Conservation (phyloP, 2,888 invertebrate species). For the Eristalinus sepulchralis region DNA sequence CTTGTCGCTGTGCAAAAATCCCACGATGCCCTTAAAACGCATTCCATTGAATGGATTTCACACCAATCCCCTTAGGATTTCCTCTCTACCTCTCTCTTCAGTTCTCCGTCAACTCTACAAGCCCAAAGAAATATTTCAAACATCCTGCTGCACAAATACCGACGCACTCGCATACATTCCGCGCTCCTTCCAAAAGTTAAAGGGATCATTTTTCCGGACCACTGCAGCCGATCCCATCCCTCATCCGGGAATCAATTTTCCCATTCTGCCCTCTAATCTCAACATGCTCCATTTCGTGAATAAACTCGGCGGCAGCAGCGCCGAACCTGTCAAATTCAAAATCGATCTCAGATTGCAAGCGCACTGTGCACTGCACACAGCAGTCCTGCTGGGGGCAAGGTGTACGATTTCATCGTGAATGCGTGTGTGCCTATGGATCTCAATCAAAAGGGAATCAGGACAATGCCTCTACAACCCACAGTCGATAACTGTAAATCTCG, state of each 20-base stretch:
- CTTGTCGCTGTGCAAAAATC: neutral
- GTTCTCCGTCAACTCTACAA: neutral
- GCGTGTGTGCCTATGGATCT: conserved; percentile 28
- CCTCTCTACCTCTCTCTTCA: neutral
- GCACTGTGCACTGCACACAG: neutral
- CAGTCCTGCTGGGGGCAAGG: conserved; percentile 20
- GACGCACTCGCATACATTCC: neutral
- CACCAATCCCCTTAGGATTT: neutral
- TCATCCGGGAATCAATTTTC: conserved; percentile 67
- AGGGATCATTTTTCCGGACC: conserved; percentile 39
- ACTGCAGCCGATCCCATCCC: conserved; percentile 27
- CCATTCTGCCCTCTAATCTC: neutral
- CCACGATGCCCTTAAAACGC: neutral
- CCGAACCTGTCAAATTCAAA: conserved; percentile 65
- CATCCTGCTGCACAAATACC: neutral
- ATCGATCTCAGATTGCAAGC: conserved; percentile 65
- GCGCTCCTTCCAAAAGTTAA: conserved; percentile 8
- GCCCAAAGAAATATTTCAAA: neutral
- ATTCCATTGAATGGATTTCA: neutral
- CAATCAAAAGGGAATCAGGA: conserved; percentile 27
- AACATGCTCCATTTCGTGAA: neutral
- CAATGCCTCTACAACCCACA: conserved; percentile 66
- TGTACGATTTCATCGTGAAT: conserved; percentile 53
- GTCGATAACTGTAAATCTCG: conserved; percentile 66
- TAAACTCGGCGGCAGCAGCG: neutral